phyloP scores from a whole-genome alignment of 1,140 invertebrate species.

The Oedothorax gibbosus region DNA sequence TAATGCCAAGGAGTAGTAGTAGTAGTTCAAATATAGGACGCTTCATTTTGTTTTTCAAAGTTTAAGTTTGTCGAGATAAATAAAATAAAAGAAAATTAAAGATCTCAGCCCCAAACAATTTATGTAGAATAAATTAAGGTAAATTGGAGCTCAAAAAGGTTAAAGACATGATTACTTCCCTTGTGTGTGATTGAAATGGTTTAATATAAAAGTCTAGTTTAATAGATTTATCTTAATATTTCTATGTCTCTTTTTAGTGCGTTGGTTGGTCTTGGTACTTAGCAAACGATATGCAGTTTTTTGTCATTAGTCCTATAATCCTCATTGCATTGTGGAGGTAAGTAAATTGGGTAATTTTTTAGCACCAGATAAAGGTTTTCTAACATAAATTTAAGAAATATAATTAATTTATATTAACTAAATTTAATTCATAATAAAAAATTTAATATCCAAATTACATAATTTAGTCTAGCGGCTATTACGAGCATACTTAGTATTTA shows the following conservation, averaged over 20 bases:
- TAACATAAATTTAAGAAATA: background rate
- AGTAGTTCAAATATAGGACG: no score
- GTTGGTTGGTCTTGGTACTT: slow-evolving; percentile 17
- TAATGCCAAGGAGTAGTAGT: no score
- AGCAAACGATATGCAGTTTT: slow-evolving; percentile 15
- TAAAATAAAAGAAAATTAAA: no score
- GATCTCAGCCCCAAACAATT: no score
- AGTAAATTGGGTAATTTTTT: background rate
- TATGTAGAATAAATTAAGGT: no score
- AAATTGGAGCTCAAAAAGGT: no score
- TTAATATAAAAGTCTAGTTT: no score
- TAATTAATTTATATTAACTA: background rate
- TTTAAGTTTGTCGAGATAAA: no score
- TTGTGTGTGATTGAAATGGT: no score
- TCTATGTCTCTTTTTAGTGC: slow-evolving; percentile 2
- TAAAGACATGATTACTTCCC: no score
- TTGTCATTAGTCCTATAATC: background rate
- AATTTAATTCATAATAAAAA: background rate
- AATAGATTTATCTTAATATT: no score
- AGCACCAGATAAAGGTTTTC: background rate
- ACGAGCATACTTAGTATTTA: background rate
- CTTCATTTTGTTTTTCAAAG: no score
- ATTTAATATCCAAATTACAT: background rate
- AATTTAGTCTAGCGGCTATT: background rate
- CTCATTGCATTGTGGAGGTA: background rate